Conservation (phyloP, 1,140 invertebrate species). For the Caerostris extrusa region DNA sequence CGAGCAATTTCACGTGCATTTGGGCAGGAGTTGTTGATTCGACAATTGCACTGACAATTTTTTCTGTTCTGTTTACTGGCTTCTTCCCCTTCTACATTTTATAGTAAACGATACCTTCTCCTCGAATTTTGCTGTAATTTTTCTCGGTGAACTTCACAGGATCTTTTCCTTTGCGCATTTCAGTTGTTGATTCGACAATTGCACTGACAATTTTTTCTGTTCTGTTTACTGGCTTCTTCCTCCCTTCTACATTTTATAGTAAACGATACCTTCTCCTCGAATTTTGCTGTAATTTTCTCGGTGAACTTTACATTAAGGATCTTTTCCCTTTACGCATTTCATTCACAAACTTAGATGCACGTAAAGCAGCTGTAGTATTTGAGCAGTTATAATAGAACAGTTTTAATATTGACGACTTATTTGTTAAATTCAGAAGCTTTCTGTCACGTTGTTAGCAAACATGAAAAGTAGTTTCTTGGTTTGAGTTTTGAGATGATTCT, state of each 20-base stretch:
- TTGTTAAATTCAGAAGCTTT: neutral
- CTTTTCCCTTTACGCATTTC: neutral
- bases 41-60: neutral
- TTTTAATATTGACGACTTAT: neutral
- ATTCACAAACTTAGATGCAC: neutral
- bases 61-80: neutral
- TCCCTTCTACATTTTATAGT: neutral
- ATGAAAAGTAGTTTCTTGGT: too few species aligned
- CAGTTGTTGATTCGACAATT: neutral
- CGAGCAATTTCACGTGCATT: neutral
- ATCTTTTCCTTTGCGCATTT: neutral
- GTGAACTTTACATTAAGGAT: neutral
- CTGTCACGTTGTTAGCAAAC: too few species aligned
- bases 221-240: neutral
- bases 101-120: neutral
- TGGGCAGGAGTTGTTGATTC: neutral
- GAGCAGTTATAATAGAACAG: neutral
- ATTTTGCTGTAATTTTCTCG: neutral
- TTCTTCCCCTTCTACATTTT: neutral
- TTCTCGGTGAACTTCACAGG: neutral
- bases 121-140: neutral
- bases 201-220: neutral
- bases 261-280: slow-evolving; percentile 9
- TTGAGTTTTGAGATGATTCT: too few species aligned
- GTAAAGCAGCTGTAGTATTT: neutral